These are phyloP conservation scores for Lingula anatina DNA, from an alignment of 2,888 invertebrate genomes.

Conservation along the genomic window DNA sequence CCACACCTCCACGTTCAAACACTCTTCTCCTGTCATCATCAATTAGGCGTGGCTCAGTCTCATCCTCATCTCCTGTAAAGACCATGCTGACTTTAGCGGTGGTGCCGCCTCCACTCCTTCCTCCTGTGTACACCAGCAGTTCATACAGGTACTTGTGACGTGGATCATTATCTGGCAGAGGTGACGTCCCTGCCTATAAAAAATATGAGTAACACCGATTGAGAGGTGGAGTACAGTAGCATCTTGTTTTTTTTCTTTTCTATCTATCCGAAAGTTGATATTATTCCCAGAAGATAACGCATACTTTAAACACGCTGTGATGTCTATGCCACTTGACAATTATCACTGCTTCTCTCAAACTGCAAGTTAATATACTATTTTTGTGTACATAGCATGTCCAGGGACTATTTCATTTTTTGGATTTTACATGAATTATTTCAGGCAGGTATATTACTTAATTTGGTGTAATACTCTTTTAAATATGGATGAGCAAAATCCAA, in stretches of 20 bases:
- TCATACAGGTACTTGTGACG: slow-evolving; percentile 47
- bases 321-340: too few relatives aligned
- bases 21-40: slow-evolving; percentile 31
- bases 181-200: slow-evolving; percentile 35
- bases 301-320: too few relatives aligned
- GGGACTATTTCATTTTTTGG: too few relatives aligned
- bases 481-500: too few relatives aligned
- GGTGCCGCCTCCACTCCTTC: slow-evolving; percentile 18
- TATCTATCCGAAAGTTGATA: too few relatives aligned
- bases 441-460: too few relatives aligned
- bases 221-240: background rate
- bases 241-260: background rate
- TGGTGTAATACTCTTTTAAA: too few relatives aligned
- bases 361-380: too few relatives aligned
- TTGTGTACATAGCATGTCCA: too few relatives aligned
- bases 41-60: slow-evolving; percentile 34
- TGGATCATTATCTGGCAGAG: slow-evolving; percentile 43
- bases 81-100: slow-evolving; percentile 30
- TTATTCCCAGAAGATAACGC: too few relatives aligned
- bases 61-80: slow-evolving; percentile 37
- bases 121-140: slow-evolving; percentile 43
- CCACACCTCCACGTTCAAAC: slow-evolving; percentile 32
- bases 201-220: background rate
- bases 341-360: too few relatives aligned
- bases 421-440: too few relatives aligned